Evolutionary conservation across 2,113 vertebrate species (phyloP).

Genomic region (Daboia siamensis): DNA sequence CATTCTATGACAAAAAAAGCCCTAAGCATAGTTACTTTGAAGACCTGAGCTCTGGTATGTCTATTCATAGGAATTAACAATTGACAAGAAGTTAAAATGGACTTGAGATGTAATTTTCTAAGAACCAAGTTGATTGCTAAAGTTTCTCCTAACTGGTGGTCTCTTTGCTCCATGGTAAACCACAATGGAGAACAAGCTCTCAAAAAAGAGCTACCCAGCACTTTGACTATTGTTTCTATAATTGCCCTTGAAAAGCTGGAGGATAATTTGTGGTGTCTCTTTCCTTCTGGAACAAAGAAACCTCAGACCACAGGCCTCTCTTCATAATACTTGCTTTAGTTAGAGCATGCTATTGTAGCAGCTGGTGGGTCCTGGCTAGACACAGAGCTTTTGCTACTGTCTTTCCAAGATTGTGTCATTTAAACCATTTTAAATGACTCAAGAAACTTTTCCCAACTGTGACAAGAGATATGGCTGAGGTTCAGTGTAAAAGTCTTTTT

Average conservation of each 20-base stretch:
- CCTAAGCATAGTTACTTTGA: not conserved
- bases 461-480: constrained; percentile 21
- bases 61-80: not conserved
- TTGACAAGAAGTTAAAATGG: not conserved
- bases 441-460: constrained; percentile 23
- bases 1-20: too few species aligned
- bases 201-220: not conserved
- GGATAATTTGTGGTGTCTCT: constrained; percentile 11
- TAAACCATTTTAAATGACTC: constrained; percentile 26
- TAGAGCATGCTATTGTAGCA: constrained; percentile 34
- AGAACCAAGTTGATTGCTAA: not conserved
- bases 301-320: constrained; percentile 44
- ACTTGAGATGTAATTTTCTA: not conserved
- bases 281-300: constrained; percentile 42
- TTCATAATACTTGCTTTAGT: constrained; percentile 41
- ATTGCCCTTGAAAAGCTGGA: constrained; percentile 19
- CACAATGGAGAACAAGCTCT: not conserved
- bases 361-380: constrained; percentile 34
- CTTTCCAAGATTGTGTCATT: constrained; percentile 17
- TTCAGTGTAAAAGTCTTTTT: constrained; percentile 40
- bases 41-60: not conserved
- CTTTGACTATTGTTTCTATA: constrained; percentile 1
- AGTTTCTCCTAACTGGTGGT: not conserved
- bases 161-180: not conserved
- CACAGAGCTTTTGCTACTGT: constrained; percentile 20